Conservation (phyloP, 2,113 vertebrate genomes). For the Periophthalmodon schlosseri region DNA sequence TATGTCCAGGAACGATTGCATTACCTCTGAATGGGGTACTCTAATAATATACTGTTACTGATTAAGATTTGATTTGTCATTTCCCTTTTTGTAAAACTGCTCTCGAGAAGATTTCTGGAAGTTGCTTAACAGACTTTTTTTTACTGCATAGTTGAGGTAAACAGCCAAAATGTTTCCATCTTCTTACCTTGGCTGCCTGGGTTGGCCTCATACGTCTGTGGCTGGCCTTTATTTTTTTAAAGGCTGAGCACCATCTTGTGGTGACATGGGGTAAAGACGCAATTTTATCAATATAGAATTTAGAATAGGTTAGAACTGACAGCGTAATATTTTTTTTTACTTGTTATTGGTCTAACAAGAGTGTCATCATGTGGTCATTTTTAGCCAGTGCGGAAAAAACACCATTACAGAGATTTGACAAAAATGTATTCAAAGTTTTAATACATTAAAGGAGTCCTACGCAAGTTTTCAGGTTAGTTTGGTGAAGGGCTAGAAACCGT, state of each 20-base stretch:
- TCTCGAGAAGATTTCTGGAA: constrained; percentile 10
- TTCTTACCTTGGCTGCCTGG: not conserved
- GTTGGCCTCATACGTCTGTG: not conserved
- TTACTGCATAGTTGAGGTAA: not conserved
- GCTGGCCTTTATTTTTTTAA: not conserved
- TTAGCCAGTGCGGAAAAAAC: not conserved
- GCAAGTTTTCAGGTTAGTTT: too few relatives aligned
- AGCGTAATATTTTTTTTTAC: not conserved
- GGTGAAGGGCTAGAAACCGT: too few relatives aligned
- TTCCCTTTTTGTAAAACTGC: not conserved
- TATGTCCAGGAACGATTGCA: not conserved
- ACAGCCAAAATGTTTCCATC: constrained; percentile 16
- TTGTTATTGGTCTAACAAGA: not conserved
- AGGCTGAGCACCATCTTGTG: constrained; percentile 50
- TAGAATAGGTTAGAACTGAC: not conserved
- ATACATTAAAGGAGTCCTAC: too few relatives aligned
- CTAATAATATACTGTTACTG: not conserved
- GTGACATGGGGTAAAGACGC: not conserved
- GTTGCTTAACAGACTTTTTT: too few relatives aligned
- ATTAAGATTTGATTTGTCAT: not conserved
- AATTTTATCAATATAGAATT: not conserved
- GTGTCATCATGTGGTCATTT: not conserved
- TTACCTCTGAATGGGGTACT: not conserved
- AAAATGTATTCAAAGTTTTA: too few relatives aligned
- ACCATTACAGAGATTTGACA: not conserved